Percentiles rank a stretch among this genome's conserved stretches.
phyloP scores from a whole-genome alignment of 35 echinoderm and acorn worm genomes.

The Anneissia japonica region DNA sequence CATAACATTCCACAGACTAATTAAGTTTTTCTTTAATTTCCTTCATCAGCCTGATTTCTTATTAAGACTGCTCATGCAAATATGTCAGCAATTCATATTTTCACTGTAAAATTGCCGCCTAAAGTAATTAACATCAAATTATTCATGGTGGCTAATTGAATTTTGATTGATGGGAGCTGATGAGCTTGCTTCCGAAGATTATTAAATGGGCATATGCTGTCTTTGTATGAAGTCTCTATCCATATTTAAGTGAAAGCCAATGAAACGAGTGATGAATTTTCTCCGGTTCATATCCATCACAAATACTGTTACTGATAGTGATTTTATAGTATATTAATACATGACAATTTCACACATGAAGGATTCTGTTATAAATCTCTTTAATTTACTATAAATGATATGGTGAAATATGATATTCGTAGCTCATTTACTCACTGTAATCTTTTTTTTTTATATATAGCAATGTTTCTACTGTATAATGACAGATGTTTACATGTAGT shows the following conservation, averaged over 20 bases:
- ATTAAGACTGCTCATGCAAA: too few relatives aligned
- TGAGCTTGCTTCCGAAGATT: background rate
- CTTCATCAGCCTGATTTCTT: background rate
- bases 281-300: background rate
- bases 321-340: background rate
- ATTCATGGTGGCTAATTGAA: background rate
- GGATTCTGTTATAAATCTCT: background rate
- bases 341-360: background rate
- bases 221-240: background rate
- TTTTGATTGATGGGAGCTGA: background rate
- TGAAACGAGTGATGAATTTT: background rate
- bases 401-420: background rate
- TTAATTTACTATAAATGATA: background rate
- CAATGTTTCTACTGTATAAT: background rate
- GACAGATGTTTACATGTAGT: background rate
- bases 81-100: background rate
- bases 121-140: background rate
- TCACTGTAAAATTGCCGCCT: background rate
- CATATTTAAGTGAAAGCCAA: background rate
- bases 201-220: background rate
- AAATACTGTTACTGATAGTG: background rate
- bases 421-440: background rate
- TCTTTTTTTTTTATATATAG: background rate
- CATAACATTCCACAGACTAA: too few relatives aligned
- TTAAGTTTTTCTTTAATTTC: background rate